Evolutionary conservation across 2,113 vertebrate genomes (phyloP), one percentile per base, ranked within the genome.

Genomic region (Nothoprocta perdicaria): DNA sequence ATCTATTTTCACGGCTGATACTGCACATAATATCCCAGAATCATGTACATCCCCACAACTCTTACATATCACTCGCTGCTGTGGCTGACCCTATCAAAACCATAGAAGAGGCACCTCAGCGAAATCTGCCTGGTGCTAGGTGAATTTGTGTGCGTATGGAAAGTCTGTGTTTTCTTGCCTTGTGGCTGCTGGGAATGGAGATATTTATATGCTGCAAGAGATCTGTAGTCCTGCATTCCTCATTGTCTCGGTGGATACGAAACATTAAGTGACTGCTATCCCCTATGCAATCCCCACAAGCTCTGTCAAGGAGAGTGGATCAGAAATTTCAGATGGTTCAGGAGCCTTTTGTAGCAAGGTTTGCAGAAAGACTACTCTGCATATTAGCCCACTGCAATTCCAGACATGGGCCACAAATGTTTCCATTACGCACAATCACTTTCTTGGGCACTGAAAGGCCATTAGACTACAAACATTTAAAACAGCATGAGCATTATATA

Each of bases 261-360:
- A 91, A 74, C 17, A 65, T 67, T 53, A 85, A 71, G 60, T 9
- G 74, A 35, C 84, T 82, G 41, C 2, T 2, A 81, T 84, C 69
- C 80, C 83, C 79, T 58, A 5, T 88, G 10, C 60, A 71, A 80
- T 91, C 93, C 84, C 84, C 50, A 45, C 52, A n/a, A 81, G 80
- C 78, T 86, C 86, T 91, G 83, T 67, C 8, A 1, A 10, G 48
- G 55, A 60, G 31, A 63, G 73, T 16, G 80, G 92, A 62, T 84
- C 89, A 94, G 91, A 87, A 62, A 46, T 69, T 69, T 1, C 12
- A 50, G 80, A 53, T 81, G 67, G 21, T 11, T 65, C 71, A 43
- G 91, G 26, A 87, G 40, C 31, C 41, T 69, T 90, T 88, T 53
- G 19, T 17, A 26, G 48, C 1, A 1, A 48, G 46, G 60, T 53